Percentiles rank a stretch among this genome's conserved stretches.
Conservation (phyloP, 2,888 invertebrate genomes). For the Lasioglossum lativentre region DNA sequence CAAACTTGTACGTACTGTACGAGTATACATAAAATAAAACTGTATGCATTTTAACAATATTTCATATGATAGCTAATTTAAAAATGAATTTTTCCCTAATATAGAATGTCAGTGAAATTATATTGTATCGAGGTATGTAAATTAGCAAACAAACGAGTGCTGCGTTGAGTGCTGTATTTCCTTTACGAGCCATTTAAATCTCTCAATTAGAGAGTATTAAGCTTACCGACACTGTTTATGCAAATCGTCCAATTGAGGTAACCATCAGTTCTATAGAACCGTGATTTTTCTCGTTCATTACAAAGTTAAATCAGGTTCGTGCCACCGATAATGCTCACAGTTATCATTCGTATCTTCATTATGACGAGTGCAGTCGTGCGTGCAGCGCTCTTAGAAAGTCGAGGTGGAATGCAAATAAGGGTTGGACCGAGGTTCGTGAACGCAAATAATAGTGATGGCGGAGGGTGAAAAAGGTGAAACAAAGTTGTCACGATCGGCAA, state of each 20-base stretch:
- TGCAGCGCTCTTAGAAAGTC: constrained; percentile 12
- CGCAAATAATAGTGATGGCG: not conserved
- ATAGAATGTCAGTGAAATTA: not conserved
- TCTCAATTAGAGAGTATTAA: not conserved
- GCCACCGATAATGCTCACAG: not conserved
- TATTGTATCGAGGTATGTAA: not conserved
- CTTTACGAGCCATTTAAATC: not conserved
- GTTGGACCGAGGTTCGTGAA: not conserved
- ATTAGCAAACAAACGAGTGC: not conserved
- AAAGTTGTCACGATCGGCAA: not conserved
- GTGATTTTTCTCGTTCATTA: not conserved
- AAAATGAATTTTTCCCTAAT: not conserved
- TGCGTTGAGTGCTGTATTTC: not conserved
- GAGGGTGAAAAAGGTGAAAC: constrained; percentile 5
- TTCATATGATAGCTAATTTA: not conserved
- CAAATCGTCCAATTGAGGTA: not conserved
- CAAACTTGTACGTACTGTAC: not conserved
- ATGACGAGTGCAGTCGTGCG: not conserved
- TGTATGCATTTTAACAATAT: no score
- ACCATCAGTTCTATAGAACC: not conserved
- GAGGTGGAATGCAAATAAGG: constrained; percentile 22
- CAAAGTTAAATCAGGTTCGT: not conserved
- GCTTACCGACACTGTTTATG: not conserved
- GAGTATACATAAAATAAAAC: no score
- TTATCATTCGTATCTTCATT: not conserved